These are phyloP conservation scores for Pelobates cultripes DNA, from an alignment of 2,797 vertebrate genomes.

Conservation along the genomic window DNA sequence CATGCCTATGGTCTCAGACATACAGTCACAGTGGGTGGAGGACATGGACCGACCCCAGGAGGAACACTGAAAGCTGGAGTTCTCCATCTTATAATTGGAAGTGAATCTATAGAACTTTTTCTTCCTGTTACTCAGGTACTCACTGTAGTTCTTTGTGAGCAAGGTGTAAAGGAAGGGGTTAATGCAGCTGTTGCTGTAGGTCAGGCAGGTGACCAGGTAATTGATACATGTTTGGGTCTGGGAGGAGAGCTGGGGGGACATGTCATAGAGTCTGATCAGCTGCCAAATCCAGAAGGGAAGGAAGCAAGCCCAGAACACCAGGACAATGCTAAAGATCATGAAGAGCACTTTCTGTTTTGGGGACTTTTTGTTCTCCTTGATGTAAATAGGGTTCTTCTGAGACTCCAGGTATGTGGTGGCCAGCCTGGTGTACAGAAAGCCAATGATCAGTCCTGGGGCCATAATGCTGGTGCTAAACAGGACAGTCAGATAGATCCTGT, in stretches of 20 bases:
- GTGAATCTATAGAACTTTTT: conserved; percentile 89
- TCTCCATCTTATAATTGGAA: conserved; percentile 84
- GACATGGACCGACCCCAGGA: conserved; percentile 82
- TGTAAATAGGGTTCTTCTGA: conserved; percentile 76
- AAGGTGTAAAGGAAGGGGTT: conserved; percentile 85
- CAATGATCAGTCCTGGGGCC: conserved; percentile 87
- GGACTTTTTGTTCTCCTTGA: conserved; percentile 74
- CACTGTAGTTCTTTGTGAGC: conserved; percentile 83
- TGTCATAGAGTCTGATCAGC: conserved; percentile 84
- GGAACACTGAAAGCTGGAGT: conserved; percentile 82
- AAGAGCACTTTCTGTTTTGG: conserved; percentile 87
- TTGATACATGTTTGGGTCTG: conserved; percentile 88
- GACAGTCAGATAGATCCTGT: conserved; percentile 85
- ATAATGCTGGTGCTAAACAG: conserved; percentile 92
- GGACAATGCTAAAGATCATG: conserved; percentile 89
- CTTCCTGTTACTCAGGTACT: conserved; percentile 84
- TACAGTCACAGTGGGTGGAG: conserved; percentile 85
- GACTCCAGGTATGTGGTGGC: conserved; percentile 87
- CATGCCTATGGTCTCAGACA: conserved; percentile 85
- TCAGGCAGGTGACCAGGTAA: conserved; percentile 86
- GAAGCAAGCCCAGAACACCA: conserved; percentile 92
- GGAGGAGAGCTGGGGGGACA: conserved; percentile 77
- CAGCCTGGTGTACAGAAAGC: conserved; percentile 83
- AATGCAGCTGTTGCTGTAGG: conserved; percentile 86
- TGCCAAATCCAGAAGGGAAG: conserved; percentile 94